Conservation (phyloP, 1,140 invertebrate genomes). For the Dryas iulia region DNA sequence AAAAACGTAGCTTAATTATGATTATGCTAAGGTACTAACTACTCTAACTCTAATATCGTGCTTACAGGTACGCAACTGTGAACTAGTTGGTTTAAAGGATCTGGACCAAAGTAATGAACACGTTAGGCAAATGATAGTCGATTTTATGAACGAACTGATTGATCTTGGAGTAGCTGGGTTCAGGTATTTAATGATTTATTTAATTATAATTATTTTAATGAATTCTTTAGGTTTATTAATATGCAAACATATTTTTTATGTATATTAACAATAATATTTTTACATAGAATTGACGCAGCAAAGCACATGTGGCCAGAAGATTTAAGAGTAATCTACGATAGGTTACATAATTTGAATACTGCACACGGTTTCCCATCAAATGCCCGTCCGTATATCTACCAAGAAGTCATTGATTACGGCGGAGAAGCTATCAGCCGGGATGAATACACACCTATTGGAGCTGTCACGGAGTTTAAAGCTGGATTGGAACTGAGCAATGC, state of each 20-base stretch:
- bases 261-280: background rate
- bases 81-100: slow-evolving; percentile 87
- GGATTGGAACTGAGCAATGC: slow-evolving; percentile 66
- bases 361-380: slow-evolving; percentile 82
- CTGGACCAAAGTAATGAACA: slow-evolving; percentile 84
- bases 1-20: no score
- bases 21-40: no score
- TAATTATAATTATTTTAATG: background rate
- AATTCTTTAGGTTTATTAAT: background rate
- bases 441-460: slow-evolving; percentile 85
- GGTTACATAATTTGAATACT: slow-evolving; percentile 82
- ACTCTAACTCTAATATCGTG: background rate
- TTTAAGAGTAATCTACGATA: slow-evolving; percentile 82
- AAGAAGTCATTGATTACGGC: slow-evolving; percentile 90
- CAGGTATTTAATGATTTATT: slow-evolving; percentile 52
- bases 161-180: slow-evolving; percentile 91
- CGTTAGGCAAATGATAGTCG: slow-evolving; percentile 85
- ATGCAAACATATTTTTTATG: no score
- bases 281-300: slow-evolving; percentile 84
- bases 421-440: slow-evolving; percentile 84
- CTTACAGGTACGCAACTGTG: slow-evolving; percentile 84
- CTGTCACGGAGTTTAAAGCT: slow-evolving; percentile 87
- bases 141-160: slow-evolving; percentile 87
- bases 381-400: slow-evolving; percentile 85
- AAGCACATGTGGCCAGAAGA: slow-evolving; percentile 92